A percentile compares a stretch with the other conserved stretches of the same genome.
These are phyloP conservation scores for Orchesellides sinensis DNA, from an alignment of 2,888 invertebrate species.

Conservation along the genomic window DNA sequence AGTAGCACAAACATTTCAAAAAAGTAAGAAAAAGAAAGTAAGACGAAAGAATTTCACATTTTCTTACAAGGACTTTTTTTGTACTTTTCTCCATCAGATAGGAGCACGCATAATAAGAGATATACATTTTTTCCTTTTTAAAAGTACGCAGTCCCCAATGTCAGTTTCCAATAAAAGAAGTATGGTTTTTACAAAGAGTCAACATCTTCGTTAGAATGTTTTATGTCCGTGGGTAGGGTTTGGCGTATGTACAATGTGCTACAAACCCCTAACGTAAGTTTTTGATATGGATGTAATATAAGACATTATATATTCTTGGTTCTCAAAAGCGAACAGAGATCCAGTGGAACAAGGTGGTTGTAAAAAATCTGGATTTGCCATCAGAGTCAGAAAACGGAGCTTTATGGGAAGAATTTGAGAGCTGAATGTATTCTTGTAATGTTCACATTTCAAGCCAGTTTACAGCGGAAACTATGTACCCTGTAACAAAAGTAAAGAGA, in stretches of 20 bases:
- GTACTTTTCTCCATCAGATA: not conserved
- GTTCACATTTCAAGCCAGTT: slow-evolving; percentile 31
- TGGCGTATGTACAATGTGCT: not conserved
- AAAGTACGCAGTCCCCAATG: slow-evolving; percentile 45
- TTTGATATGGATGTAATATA: too few species aligned
- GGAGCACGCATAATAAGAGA: slow-evolving; percentile 1
- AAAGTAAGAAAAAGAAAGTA: slow-evolving; percentile 20
- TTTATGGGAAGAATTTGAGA: slow-evolving; percentile 54
- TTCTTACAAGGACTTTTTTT: slow-evolving; percentile 1
- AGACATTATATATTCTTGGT: not conserved
- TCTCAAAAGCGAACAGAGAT: slow-evolving; percentile 28
- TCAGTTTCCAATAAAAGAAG: slow-evolving; percentile 50
- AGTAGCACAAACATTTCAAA: slow-evolving; percentile 38
- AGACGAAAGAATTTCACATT: slow-evolving; percentile 28
- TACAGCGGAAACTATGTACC: slow-evolving; percentile 13
- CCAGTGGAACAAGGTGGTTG: slow-evolving; percentile 47
- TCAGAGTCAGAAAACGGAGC: slow-evolving; percentile 56
- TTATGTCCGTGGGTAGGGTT: too few species aligned
- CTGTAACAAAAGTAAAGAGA: slow-evolving; percentile 14
- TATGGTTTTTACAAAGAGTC: slow-evolving; percentile 26
- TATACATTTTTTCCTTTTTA: slow-evolving; percentile 1
- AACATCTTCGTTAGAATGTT: too few species aligned
- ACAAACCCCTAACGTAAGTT: too few species aligned
- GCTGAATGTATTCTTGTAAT: slow-evolving; percentile 44
- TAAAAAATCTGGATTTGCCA: slow-evolving; percentile 60